Evolutionary conservation across 2,888 invertebrate genomes (phyloP).

Genomic region (Leucophora obtusa): DNA sequence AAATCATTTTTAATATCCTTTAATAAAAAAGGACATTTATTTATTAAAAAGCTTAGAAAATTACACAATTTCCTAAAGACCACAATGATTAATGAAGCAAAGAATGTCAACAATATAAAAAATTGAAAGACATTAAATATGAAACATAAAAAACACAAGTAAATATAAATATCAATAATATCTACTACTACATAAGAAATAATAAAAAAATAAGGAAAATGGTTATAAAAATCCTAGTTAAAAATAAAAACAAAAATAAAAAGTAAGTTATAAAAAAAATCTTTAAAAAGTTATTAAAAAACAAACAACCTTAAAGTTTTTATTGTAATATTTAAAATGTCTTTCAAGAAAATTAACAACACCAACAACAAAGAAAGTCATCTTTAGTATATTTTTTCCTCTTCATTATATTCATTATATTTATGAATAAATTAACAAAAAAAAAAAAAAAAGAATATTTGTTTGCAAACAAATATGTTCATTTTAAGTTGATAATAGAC

Average conservation of each 20-base stretch:
- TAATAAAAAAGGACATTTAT: conserved; percentile 39
- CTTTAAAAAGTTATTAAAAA: not conserved
- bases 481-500: conserved; percentile 36
- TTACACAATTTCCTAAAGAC: conserved; percentile 50
- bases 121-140: conserved; percentile 14
- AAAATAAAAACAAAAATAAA: not conserved
- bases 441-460: conserved; percentile 7
- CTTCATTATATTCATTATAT: conserved; percentile 55
- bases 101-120: conserved; percentile 47
- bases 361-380: conserved; percentile 4
- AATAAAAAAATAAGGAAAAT: not conserved
- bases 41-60: conserved; percentile 55
- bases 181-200: not conserved
- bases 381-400: conserved; percentile 13
- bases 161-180: conserved; percentile 28
- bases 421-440: conserved; percentile 53
- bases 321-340: conserved; percentile 1
- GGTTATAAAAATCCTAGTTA: not conserved
- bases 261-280: conserved; percentile 18
- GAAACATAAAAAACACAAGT: not conserved
- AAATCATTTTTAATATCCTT: not conserved
- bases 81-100: conserved; percentile 59
- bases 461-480: conserved; percentile 10
- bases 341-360: conserved; percentile 43
- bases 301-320: not conserved